Base-by-base conservation (phyloP, 1,140 invertebrate species). In the Aphaenogaster rudis region DNA sequence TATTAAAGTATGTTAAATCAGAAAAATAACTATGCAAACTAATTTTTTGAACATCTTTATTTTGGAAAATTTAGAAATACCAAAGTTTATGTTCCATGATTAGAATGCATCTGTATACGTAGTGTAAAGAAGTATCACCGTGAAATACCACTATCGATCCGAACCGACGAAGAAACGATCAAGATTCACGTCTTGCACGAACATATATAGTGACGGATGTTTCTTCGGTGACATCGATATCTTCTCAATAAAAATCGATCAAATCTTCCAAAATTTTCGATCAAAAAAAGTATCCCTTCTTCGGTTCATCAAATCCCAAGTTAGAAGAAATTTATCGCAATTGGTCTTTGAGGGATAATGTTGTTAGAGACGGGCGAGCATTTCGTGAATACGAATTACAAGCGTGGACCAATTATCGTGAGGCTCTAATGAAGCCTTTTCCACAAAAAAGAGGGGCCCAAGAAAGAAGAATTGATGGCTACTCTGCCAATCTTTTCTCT, bases 361-460 rank as follows among this genome's bases (percentile, higher is more conserved):
- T 76, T 57, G 64, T 66, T 82, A 77, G 39, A 77, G 48, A 74
- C 17, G 21, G 2, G 3, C 11, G 15, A 5, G 21, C 28, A 13
- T 57, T 54, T 57, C 28, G 42, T 52, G 50, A 86, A 87, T 63
- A 66, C 63, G 17, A 86, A 50, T 88, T 72, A 88, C 71, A 63
- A 86, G 15, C 45, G 42, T 52, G 39, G 71, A 28, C 63, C 81
- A 88, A 88, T 88, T 88, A 88, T 76, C 71, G 50, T 52, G 15
- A 66, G 21, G 50, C 33, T 28, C 28, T 86, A 88, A 88, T 88
- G 45, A 88, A 88, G 81, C 52, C 57, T 42, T 66, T 63, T 77
- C 28, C 13, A 9, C 28, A 11, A 69, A 61, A 82, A 50, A 48
- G 42, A 59, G 28, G 6, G 50, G 11, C 45, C 13, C 5, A 64